Base-by-base conservation (phyloP, 2,888 invertebrate genomes). In the Tachina grossa region DNA sequence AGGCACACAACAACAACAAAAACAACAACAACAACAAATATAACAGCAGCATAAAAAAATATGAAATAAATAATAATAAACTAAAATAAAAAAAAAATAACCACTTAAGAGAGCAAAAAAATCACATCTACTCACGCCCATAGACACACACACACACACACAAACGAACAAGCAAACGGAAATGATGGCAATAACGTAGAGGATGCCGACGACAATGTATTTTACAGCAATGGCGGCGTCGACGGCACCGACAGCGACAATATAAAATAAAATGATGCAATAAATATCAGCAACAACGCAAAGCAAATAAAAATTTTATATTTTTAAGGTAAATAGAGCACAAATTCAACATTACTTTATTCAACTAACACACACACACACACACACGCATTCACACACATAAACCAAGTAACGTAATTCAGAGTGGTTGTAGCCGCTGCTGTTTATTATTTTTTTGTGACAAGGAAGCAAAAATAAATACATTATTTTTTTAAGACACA, bases 261-360 rank as follows among this genome's bases (percentile, higher is more conserved):
- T 41, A n/a, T 22, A 41, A 47, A 66, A 49, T 43, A 55, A 22
- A 75, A 81, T 81, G 49, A 22, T 75, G 61, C 63, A 75, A 75
- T 63, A 51, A 71, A 63, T 61, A 55, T 55, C 14, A 71, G 39
- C 57, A 71, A 72, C 63, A 71, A 47, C 45, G 14, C 55, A 72
- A 72, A 57, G 22, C 61, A 78, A 83, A 77, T 65, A 72, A 59
- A 82, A 65, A 53, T 65, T 61, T 31, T 78, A n/a, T 51, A 66
- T 72, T 83, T 83, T 72, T 66, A 53, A 74, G 72, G 77, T 83
- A 83, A 83, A 78, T 78, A 83, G 77, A 78, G 83, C 83, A 78
- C 43, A 78, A 83, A 68, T 41, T 76, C 9, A 14, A 55, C 41
- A 39, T 72, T 65, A 79, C 71, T 72, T 55, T 8, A 65, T n/a